A percentile compares a stretch with the other conserved stretches of the same genome.
Evolutionary conservation across 2,888 invertebrate genomes (phyloP).

Genomic region (Aplocera efformata): DNA sequence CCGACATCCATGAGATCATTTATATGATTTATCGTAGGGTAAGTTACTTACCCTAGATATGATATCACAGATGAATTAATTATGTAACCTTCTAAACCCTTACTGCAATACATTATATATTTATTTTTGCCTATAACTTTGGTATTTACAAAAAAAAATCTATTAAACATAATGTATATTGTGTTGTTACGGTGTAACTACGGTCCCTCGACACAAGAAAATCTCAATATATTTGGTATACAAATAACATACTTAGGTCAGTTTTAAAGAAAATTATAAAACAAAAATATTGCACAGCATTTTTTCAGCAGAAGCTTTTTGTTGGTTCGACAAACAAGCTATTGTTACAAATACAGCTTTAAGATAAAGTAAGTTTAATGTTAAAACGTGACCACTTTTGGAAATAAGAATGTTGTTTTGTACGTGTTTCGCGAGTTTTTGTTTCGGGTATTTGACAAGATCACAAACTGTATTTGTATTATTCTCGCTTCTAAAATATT

Average conservation of each 20-base stretch:
- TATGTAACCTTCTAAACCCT: too few species aligned
- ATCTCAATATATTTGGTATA: too few species aligned
- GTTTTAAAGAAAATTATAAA: too few species aligned
- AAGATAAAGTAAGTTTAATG: constrained; percentile 26
- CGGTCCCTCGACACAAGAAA: too few species aligned
- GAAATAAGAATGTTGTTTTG: constrained; percentile 23
- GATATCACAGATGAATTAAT: too few species aligned
- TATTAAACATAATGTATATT: too few species aligned
- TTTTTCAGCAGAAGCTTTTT: constrained; percentile 23
- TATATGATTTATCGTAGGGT: constrained; percentile 13
- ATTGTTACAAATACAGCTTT: constrained; percentile 23
- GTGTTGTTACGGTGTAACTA: too few species aligned
- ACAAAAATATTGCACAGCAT: too few species aligned
- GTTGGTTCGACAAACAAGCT: constrained; percentile 25
- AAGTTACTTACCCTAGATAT: constrained; percentile 1
- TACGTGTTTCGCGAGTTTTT: constrained; percentile 25
- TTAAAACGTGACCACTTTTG: constrained; percentile 37
- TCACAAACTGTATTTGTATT: constrained; percentile 23
- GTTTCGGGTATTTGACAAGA: constrained; percentile 14
- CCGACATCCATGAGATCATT: constrained; percentile 20
- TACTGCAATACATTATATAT: too few species aligned
- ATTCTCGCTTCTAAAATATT: background rate
- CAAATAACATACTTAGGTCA: too few species aligned
- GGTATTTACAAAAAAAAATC: constrained; percentile 1
- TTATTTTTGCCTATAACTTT: too few species aligned